Base-by-base conservation (phyloP, 1,140 invertebrate species). In the Drosophila melanica region DNA sequence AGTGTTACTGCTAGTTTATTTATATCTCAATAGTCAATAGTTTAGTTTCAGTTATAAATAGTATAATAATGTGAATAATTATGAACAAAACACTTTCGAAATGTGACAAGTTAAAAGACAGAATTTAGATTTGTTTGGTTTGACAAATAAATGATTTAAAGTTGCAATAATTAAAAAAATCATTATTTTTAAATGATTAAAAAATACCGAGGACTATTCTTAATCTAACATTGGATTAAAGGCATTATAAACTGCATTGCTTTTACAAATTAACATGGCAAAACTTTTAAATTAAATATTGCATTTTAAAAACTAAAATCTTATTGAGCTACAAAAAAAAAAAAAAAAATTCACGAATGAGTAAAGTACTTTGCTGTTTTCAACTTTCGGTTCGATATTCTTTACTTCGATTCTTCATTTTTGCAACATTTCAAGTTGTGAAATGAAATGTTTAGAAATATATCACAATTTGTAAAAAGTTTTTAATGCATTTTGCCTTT, bases 381-480 rank as follows among this genome's bases (percentile, higher is more conserved):
- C 47, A 63, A 68, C 57, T 47, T 84, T 84, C 76, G 66, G 42
- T 81, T 84, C 72, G 59, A 79, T 67, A 81, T 47, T 45, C 66
- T 69, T 77, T 62, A 62, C 48, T 68, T 81, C 50, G 48, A 62
- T 67, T 77, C 74, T 68, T 59, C 35, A 41, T 69, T 67, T 82
- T 84, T 81, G 73, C 59, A 68, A 90, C 84, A 90, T 81, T 89
- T 89, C 84, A 72, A 70, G 70, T 74, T 65, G 69, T 87, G 47
- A 80, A 84, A 84, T 84, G 77, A 89, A 89, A 89, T 89, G 84
- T 90, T 86, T 67, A 89, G 85, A 89, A 89, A 90, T 89, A 89
- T 89, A 89, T 89, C 84, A 89, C 84, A 89, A 89, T 89, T 89
- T 89, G 84, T 89, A 90, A 89, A 89, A 89, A 77, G 84, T 82